phyloP scores from a whole-genome alignment of 1,140 invertebrate species.

The Achroia grisella region DNA sequence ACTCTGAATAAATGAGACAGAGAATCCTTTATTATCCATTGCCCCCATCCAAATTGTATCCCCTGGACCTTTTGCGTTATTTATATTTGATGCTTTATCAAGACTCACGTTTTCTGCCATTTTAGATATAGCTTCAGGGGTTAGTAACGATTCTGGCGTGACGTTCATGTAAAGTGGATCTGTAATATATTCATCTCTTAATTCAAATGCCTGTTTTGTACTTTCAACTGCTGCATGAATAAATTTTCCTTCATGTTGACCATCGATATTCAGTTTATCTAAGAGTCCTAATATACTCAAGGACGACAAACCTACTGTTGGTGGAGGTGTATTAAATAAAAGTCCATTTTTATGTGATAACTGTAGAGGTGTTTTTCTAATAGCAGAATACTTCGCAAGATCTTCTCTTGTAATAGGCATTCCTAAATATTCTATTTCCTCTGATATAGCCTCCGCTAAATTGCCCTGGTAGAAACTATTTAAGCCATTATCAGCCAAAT shows the following conservation, averaged over 20 bases:
- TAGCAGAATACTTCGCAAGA: conserved; percentile 43
- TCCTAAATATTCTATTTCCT: conserved; percentile 45
- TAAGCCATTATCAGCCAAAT: conserved; percentile 40
- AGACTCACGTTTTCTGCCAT: conserved; percentile 42
- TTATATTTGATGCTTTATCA: conserved; percentile 20
- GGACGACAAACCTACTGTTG: conserved; percentile 56
- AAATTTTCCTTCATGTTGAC: conserved; percentile 53
- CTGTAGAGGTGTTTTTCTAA: conserved; percentile 41
- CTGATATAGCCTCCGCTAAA: conserved; percentile 42
- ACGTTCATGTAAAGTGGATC: conserved; percentile 52
- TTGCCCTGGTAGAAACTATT: conserved; percentile 55
- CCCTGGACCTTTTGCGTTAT: conserved; percentile 36
- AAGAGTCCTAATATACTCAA: conserved; percentile 50
- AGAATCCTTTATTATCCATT: conserved; percentile 59
- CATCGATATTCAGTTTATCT: conserved; percentile 48
- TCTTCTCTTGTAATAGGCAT: conserved; percentile 55
- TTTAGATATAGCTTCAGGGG: conserved; percentile 27
- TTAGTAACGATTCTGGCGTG: conserved; percentile 36
- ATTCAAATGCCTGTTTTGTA: conserved; percentile 52
- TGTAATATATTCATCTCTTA: conserved; percentile 52
- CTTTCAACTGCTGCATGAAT: conserved; percentile 57
- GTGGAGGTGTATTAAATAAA: conserved; percentile 51
- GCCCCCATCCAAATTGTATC: conserved; percentile 62
- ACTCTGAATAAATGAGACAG: conserved; percentile 63
- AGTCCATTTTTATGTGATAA: conserved; percentile 38